Conservation (phyloP, 64 coral and sea anemone species). For the Montipora sp. region DNA sequence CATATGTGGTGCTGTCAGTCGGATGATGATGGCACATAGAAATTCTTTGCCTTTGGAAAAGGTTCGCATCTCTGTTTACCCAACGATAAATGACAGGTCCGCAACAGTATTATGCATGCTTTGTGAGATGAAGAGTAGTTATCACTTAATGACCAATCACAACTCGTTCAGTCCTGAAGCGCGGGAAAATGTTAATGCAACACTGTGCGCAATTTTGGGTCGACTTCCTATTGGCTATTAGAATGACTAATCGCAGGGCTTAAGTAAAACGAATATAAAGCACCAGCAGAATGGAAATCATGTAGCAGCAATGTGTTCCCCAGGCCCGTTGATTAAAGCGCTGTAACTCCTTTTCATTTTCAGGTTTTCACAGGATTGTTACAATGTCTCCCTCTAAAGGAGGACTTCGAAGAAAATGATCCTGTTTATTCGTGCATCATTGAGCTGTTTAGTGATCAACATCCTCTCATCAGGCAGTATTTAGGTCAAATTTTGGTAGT, state of each 20-base stretch:
- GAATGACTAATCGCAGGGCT: not conserved
- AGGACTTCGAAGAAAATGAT: slow-evolving; percentile 95
- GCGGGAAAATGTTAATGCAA: not conserved
- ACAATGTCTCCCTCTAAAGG: slow-evolving; percentile 89
- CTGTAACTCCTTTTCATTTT: not conserved
- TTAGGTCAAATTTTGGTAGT: slow-evolving; percentile 74
- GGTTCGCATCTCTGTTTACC: slow-evolving; percentile 31
- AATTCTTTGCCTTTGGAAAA: slow-evolving; percentile 84
- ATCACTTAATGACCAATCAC: not conserved
- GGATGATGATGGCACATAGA: slow-evolving; percentile 89
- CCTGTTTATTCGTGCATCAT: slow-evolving; percentile 97
- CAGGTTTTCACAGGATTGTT: slow-evolving; percentile 88
- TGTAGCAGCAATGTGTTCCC: not conserved
- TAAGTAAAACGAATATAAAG: not conserved
- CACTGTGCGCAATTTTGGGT: not conserved
- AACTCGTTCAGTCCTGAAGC: not conserved
- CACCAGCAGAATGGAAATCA: not conserved
- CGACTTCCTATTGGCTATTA: not conserved
- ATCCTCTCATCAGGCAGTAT: slow-evolving; percentile 87
- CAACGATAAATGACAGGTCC: no score
- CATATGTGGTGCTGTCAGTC: slow-evolving; percentile 91
- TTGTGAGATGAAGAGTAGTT: not conserved
- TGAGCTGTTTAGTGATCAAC: slow-evolving; percentile 93
- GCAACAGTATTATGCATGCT: not conserved
- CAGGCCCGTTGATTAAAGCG: not conserved